Conservation (phyloP, 2,113 vertebrate genomes). For the Cephalopterus ornatus region DNA sequence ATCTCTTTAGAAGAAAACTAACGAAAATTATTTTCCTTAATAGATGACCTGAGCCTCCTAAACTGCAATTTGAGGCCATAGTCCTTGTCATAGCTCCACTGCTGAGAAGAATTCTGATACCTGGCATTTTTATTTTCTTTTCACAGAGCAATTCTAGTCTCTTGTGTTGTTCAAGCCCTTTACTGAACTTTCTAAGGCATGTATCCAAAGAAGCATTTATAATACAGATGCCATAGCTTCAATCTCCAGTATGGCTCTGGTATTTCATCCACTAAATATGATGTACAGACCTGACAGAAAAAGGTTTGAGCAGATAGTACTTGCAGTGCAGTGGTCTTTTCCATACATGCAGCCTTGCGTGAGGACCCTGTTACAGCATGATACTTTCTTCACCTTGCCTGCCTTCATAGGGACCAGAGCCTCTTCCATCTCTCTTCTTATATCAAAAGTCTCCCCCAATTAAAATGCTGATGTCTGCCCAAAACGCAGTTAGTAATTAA, state of each 20-base stretch:
- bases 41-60: not conserved
- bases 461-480: not conserved
- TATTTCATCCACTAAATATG: not conserved
- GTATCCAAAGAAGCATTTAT: not conserved
- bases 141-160: not conserved
- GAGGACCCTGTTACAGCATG: not conserved
- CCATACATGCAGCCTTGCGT: accelerated
- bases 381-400: not conserved
- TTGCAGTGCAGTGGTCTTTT: not conserved
- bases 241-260: not conserved
- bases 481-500: not conserved
- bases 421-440: not conserved
- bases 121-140: not conserved
- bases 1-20: not conserved
- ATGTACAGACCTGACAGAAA: not conserved
- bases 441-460: not conserved
- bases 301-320: not conserved
- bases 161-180: not conserved
- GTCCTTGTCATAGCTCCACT: not conserved
- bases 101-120: not conserved
- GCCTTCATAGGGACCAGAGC: not conserved
- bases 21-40: not conserved
- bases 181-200: not conserved
- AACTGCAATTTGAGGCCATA: not conserved
- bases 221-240: not conserved